Conservation (phyloP, 2,113 vertebrate species). For the Tinamus guttatus region DNA sequence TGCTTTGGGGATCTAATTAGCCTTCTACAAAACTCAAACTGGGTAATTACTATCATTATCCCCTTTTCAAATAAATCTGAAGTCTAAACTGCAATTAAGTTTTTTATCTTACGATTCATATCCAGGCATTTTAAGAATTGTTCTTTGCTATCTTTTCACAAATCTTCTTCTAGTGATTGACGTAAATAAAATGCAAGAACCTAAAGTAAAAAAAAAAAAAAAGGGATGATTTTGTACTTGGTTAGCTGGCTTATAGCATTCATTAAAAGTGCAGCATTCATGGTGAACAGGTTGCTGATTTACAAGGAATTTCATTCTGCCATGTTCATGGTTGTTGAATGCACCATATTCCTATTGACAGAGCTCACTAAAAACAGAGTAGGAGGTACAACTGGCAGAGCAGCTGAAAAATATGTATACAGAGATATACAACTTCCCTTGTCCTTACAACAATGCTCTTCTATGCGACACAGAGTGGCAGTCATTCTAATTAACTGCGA, state of each 20-base stretch:
- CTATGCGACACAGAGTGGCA: constrained; percentile 42
- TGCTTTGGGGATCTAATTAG: constrained; percentile 89
- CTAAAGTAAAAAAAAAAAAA: constrained; percentile 6
- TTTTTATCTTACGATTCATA: constrained; percentile 81
- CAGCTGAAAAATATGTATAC: background rate
- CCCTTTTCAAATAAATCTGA: constrained; percentile 89
- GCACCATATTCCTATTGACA: background rate
- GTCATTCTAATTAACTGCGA: constrained; percentile 73
- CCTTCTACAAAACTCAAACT: constrained; percentile 88
- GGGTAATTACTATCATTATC: constrained; percentile 90
- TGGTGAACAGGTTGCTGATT: background rate
- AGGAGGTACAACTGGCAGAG: constrained; percentile 4
- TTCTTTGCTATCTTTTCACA: constrained; percentile 71
- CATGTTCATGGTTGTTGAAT: background rate
- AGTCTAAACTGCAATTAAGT: constrained; percentile 88
- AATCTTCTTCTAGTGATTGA: constrained; percentile 62
- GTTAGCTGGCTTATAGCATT: background rate
- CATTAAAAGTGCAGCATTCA: background rate
- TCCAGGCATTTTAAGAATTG: constrained; percentile 73
- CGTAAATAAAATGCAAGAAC: constrained; percentile 45
- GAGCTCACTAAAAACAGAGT: background rate
- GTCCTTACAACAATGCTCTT: constrained; percentile 24
- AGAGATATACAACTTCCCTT: constrained; percentile 35
- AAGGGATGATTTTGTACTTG: background rate
- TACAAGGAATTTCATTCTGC: background rate